Conservation (phyloP, 2,113 vertebrate genomes). For the Gasterosteus aculeatus region DNA sequence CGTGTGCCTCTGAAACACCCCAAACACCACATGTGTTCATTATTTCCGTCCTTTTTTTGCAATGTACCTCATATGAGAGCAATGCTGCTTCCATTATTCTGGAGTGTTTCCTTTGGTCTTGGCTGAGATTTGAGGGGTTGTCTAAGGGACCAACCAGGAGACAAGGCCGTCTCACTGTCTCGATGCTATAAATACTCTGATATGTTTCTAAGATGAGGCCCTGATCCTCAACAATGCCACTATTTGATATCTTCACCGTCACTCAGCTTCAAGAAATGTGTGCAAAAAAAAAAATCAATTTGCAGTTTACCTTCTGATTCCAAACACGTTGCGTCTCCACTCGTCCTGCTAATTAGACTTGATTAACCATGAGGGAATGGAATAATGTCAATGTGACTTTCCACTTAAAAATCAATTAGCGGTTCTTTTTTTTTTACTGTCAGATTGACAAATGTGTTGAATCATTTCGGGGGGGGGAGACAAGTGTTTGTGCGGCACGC, state of each 20-base stretch:
- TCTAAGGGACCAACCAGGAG: constrained; percentile 61
- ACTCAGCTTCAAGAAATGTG: neutral
- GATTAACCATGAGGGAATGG: constrained; percentile 59
- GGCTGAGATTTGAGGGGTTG: constrained; percentile 71
- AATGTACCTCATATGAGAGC: constrained; percentile 62
- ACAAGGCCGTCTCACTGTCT: constrained; percentile 62
- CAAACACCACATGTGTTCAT: constrained; percentile 72
- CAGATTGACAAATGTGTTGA: constrained; percentile 59
- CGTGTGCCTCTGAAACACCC: constrained; percentile 60
- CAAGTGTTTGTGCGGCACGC: constrained; percentile 51
- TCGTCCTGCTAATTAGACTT: constrained; percentile 51
- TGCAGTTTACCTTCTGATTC: constrained; percentile 6
- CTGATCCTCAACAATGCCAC: constrained; percentile 68
- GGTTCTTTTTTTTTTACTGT: constrained; percentile 29
- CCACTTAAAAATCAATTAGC: constrained; percentile 70
- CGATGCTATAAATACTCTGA: constrained; percentile 86
- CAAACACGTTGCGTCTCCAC: constrained; percentile 15
- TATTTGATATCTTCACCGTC: constrained; percentile 11
- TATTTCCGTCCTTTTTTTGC: constrained; percentile 77
- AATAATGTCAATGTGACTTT: constrained; percentile 58
- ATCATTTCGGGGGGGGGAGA: constrained; percentile 53
- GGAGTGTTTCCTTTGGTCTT: constrained; percentile 60
- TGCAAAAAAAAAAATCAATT: constrained; percentile 25
- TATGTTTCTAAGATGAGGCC: constrained; percentile 79
- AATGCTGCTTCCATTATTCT: constrained; percentile 64